Conservation (phyloP, 2,888 invertebrate species). For the Pristionchus maxplancki region DNA sequence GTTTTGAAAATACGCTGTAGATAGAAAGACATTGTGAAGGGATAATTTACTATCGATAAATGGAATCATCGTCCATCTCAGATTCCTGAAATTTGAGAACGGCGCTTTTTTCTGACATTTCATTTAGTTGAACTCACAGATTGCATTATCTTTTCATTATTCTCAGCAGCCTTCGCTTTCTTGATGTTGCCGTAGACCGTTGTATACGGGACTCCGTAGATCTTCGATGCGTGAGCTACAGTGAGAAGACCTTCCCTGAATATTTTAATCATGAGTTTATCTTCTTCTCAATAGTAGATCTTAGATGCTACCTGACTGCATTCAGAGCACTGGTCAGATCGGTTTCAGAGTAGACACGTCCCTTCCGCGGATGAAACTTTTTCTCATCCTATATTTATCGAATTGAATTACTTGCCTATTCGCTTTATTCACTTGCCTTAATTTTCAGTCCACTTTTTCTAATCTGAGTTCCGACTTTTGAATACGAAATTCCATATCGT, state of each 20-base stretch:
- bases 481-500: background rate
- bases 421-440: background rate
- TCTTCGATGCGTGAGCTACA: background rate
- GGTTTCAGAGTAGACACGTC: background rate
- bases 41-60: background rate
- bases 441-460: background rate
- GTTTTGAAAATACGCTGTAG: too few species aligned
- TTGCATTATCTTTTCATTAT: too few species aligned
- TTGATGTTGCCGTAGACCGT: background rate
- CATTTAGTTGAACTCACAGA: too few species aligned
- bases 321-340: background rate
- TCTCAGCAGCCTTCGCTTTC: background rate
- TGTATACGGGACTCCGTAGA: background rate
- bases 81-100: too few species aligned
- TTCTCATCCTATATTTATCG: background rate
- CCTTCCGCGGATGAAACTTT: background rate
- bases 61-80: background rate
- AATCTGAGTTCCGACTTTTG: background rate
- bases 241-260: background rate
- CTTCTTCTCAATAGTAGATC: background rate
- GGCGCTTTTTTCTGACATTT: too few species aligned
- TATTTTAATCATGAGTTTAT: too few species aligned
- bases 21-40: background rate
- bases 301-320: background rate
- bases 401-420: background rate